phyloP scores from a whole-genome alignment of 1,140 invertebrate species.

The Thalassaphorura encarpata region DNA sequence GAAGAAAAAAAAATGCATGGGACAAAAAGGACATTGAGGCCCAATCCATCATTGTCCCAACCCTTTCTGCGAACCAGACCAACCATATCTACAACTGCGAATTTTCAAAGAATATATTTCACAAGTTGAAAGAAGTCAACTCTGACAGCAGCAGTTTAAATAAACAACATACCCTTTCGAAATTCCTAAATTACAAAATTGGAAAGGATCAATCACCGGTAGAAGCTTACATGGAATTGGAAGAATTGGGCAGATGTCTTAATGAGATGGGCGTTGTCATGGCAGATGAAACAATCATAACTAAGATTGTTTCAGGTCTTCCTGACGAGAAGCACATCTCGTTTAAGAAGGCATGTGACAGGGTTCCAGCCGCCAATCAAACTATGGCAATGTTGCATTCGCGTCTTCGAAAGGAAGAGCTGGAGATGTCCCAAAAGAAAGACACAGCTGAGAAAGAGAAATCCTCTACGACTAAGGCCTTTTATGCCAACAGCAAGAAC shows the following conservation, averaged over 20 bases:
- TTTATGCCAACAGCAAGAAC: not conserved
- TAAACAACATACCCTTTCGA: not conserved
- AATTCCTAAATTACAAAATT: not conserved
- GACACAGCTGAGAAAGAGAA: not conserved
- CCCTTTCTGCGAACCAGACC: not conserved
- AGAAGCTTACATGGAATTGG: not conserved
- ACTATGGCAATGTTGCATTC: not conserved
- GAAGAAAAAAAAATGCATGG: not conserved
- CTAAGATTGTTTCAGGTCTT: not conserved
- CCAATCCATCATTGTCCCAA: not conserved
- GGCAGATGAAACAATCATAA: no score
- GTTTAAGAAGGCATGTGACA: no score
- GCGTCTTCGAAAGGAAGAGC: not conserved
- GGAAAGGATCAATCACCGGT: not conserved
- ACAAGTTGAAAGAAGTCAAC: not conserved
- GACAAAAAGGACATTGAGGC: not conserved
- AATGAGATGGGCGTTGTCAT: not conserved
- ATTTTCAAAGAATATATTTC: no score
- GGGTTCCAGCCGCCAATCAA: no score
- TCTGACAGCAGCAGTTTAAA: not conserved
- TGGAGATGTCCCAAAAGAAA: not conserved
- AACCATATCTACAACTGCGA: not conserved
- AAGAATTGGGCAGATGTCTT: not conserved
- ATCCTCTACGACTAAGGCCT: not conserved
- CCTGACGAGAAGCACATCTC: not conserved